These are phyloP conservation scores for Indicator indicator DNA, from an alignment of 2,113 vertebrate genomes.

Conservation along the genomic window DNA sequence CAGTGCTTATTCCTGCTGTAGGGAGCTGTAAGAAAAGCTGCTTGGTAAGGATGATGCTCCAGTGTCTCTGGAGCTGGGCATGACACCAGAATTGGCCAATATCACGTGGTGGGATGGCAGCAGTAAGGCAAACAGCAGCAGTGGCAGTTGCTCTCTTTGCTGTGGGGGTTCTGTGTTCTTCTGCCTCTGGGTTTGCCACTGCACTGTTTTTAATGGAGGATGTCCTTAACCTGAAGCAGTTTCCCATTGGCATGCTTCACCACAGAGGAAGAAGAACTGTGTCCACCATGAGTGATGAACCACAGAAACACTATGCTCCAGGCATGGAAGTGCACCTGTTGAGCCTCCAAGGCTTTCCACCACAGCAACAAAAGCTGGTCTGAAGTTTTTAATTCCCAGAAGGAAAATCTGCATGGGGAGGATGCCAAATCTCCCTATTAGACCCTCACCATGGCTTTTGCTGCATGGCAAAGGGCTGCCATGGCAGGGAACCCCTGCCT, in stretches of 20 bases:
- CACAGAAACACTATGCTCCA: neutral
- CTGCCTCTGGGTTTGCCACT: neutral
- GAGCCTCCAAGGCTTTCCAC: neutral
- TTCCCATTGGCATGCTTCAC: neutral
- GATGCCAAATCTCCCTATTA: neutral
- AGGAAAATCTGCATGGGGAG: neutral
- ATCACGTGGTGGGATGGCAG: neutral
- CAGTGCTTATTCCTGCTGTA: neutral
- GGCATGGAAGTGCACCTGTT: neutral
- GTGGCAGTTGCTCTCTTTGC: neutral
- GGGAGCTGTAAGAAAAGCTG: neutral
- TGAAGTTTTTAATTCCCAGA: neutral
- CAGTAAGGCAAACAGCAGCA: neutral
- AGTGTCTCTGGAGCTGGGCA: neutral
- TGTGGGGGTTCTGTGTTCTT: fast-evolving
- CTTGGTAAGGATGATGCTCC: fast-evolving
- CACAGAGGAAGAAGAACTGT: neutral
- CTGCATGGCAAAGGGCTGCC: neutral
- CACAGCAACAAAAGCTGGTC: neutral
- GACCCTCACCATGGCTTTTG: neutral
- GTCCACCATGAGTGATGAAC: neutral
- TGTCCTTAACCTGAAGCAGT: too few species aligned
- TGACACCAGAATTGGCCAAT: neutral
- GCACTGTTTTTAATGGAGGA: neutral
- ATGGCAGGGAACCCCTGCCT: neutral